Evolutionary conservation across 2,888 invertebrate genomes (phyloP), one percentile per base, ranked within the genome.

Genomic region (Drosophila nr. medialis): DNA sequence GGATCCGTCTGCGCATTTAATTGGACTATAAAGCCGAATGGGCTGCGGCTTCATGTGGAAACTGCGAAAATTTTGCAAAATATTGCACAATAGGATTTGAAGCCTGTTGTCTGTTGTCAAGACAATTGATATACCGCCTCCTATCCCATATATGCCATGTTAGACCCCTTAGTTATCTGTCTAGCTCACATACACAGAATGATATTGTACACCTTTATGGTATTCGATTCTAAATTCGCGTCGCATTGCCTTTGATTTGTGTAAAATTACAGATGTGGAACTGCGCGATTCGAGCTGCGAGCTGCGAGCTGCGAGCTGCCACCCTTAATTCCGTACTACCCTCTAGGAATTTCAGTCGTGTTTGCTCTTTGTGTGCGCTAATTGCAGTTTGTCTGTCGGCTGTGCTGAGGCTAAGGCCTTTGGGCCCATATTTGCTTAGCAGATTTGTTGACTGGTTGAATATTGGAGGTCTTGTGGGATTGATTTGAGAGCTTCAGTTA

Each of bases 341-440:
- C 24, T 51, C 63, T 62, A 13, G 53, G 62, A 65, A 72, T 70
- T 68, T 56, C 59, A 55, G 74, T 60, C 64, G 55, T 83, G 62
- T 88, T 88, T 80, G 86, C 74, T 64, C 72, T 67, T 82, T 73
- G 84, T 68, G 68, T 72, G 75, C 75, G 65, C 77, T 83, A 86
- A 83, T 83, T 83, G 89, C 83, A 86, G 77, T 86, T 85, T 80
- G 86, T 69, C 76, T 73, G 64, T 60, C 55, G 59, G 38, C 61
- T 65, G 34, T 49, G 24, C 53, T 49, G 72, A 72, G 72, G 68
- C 67, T 83, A 63, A 64, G 71, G 63, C 66, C 61, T 63, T 73
- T 55, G 64, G 71, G 67, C 53, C 27, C 34, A 63, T 75, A 69
- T 88, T 87, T 80, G 77, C 73, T 63, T 61, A 72, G 65, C 72